A percentile compares a stretch with the other conserved stretches of the same genome.
Evolutionary conservation across 37 sponge, comb jelly and placozoan genomes (phyloP).

Genomic region (Beroe forskalii): DNA sequence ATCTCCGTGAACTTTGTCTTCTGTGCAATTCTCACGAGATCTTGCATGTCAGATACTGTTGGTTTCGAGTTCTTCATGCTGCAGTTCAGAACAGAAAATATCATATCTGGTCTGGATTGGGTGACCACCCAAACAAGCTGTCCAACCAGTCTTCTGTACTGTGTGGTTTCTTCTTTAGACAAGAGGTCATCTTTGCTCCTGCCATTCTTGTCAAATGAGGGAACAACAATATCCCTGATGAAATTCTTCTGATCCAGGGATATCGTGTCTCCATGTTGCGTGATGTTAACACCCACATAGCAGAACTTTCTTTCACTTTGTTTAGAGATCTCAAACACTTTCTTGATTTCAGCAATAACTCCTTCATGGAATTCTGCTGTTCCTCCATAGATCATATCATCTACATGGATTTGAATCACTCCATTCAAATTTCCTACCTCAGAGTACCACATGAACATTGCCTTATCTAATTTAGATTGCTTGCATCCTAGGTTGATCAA

Average conservation of each 20-base stretch:
- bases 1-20: background rate
- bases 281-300: constrained; percentile 11
- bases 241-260: background rate
- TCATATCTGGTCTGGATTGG: no score
- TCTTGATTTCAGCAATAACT: background rate
- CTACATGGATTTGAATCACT: background rate
- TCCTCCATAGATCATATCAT: background rate
- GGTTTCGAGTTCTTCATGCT: no score
- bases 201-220: background rate
- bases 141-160: no score
- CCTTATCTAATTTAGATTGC: background rate
- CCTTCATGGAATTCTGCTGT: background rate
- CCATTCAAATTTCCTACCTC: background rate
- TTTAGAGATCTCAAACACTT: background rate
- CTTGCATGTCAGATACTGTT: no score
- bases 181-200: no score
- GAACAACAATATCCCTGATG: background rate
- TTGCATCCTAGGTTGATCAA: background rate
- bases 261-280: background rate
- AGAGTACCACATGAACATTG: background rate
- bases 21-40: background rate
- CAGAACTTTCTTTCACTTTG: background rate
- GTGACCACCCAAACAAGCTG: no score
- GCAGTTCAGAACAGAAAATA: no score
- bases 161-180: no score